Percentiles rank a stretch among this genome's conserved stretches.
phyloP scores from a whole-genome alignment of 2,888 invertebrate species.

The Phorcus lineatus region DNA sequence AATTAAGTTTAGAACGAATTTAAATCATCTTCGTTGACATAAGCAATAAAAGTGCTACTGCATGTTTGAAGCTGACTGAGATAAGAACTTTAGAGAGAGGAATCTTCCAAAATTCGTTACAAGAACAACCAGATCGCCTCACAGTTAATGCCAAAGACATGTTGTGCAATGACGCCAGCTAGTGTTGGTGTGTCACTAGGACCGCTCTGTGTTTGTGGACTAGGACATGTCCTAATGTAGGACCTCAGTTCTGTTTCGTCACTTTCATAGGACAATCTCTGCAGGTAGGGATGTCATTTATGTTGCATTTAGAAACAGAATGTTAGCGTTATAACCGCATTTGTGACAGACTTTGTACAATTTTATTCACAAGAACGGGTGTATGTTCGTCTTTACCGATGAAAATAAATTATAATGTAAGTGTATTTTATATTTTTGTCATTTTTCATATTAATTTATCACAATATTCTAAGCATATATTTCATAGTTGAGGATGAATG shows the following conservation, averaged over 20 bases:
- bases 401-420: conserved; percentile 21
- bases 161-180: background rate
- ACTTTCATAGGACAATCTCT: background rate
- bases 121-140: background rate
- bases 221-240: no score
- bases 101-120: background rate
- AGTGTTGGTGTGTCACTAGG: no score
- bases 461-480: no score
- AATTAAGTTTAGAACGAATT: no score
- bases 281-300: conserved; percentile 12
- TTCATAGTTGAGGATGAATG: no score
- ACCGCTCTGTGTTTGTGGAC: no score
- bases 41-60: background rate
- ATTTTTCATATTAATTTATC: background rate
- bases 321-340: background rate
- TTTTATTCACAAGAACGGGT: conserved; percentile 12
- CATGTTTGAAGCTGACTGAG: no score
- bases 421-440: conserved; percentile 1
- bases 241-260: no score
- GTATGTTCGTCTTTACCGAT: conserved; percentile 14
- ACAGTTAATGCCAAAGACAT: conserved; percentile 11
- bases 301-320: conserved; percentile 17
- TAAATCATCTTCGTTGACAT: no score
- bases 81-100: background rate
- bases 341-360: background rate